Evolutionary conservation across 1,140 invertebrate species (phyloP).

Genomic region (Penaeus vannamei): DNA sequence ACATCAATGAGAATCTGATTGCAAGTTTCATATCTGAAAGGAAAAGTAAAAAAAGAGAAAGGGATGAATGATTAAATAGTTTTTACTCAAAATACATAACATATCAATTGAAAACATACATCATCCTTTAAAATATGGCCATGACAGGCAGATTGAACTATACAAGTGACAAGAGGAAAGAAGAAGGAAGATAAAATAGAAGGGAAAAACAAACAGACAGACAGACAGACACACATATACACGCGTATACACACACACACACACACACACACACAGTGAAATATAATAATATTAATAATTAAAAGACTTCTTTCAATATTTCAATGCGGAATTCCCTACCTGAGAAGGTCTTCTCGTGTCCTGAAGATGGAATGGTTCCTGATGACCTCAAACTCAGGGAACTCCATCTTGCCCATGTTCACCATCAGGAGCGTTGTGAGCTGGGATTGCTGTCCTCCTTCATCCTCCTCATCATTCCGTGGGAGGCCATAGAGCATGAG

Average conservation of each 20-base stretch:
- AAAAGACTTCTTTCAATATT: not conserved
- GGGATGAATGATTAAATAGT: not conserved
- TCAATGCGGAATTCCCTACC: constrained; percentile 67
- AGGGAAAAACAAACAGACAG: not conserved
- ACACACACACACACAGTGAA: too few relatives aligned
- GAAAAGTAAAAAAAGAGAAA: not conserved
- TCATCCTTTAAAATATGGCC: too few relatives aligned
- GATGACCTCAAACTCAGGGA: constrained; percentile 73
- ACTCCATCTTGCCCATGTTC: constrained; percentile 74
- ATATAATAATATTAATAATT: not conserved
- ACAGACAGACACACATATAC: too few relatives aligned
- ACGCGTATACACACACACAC: too few relatives aligned
- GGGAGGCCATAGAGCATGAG: constrained; percentile 73
- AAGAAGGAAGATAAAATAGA: not conserved
- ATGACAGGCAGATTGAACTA: too few relatives aligned
- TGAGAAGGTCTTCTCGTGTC: constrained; percentile 72
- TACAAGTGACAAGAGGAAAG: not conserved
- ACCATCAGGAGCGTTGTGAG: constrained; percentile 74
- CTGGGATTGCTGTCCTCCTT: constrained; percentile 70
- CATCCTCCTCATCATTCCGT: constrained; percentile 72
- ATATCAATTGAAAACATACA: constrained; percentile 38
- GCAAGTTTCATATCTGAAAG: constrained; percentile 47
- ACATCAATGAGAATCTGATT: constrained; percentile 69
- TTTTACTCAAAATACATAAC: constrained; percentile 11
- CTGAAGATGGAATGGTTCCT: constrained; percentile 72